Evolutionary conservation across 1,140 invertebrate genomes (phyloP).

Genomic region (Formica exsecta): DNA sequence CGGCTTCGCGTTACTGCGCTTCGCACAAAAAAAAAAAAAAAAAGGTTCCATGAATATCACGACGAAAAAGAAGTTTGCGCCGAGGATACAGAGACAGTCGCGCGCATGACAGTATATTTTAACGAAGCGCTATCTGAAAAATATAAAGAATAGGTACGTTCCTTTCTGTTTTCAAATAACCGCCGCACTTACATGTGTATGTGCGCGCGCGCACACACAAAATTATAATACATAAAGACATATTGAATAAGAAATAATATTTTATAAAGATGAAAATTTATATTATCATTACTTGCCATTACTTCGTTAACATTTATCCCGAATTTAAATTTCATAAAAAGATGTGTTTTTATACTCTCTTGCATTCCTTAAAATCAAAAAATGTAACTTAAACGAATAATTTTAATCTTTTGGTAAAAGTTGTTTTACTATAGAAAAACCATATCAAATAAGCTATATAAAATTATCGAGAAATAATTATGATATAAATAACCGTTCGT

Average conservation of each 20-base stretch:
- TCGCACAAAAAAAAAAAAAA: not conserved
- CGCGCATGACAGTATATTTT: constrained; percentile 1
- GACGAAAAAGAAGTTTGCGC: not conserved
- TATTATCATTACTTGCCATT: not conserved
- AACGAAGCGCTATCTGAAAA: not conserved
- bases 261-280: not conserved
- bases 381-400: not conserved
- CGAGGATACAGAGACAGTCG: not conserved
- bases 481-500: constrained; percentile 19
- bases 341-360: too few relatives aligned
- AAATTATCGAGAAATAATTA: constrained; percentile 34
- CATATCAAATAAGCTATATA: not conserved
- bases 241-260: not conserved
- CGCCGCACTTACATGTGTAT: not conserved
- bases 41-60: not conserved
- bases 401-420: not conserved
- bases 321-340: not conserved
- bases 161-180: constrained; percentile 9
- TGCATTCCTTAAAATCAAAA: not conserved
- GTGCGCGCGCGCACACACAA: not conserved
- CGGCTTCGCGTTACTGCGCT: not conserved
- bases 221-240: not conserved
- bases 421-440: not conserved
- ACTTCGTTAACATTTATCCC: not conserved
- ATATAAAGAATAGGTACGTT: not conserved